phyloP scores from a whole-genome alignment of 2,113 vertebrate genomes.

The Rhinolophus ferrumequinum region DNA sequence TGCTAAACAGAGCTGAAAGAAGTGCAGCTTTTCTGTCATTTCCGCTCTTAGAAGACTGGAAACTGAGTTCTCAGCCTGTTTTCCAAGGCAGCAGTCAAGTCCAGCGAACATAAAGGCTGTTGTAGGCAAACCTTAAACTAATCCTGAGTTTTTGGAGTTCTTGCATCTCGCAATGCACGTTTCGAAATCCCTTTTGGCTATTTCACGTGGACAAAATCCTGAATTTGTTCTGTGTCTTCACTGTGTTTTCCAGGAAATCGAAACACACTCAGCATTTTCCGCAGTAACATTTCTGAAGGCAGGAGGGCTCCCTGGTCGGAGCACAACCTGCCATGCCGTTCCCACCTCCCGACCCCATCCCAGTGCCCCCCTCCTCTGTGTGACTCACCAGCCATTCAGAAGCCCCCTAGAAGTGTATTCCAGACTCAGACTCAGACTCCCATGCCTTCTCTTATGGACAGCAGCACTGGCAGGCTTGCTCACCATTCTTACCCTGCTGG shows the following conservation, averaged over 20 bases:
- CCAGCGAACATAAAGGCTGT: not conserved
- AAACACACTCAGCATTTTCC: not conserved
- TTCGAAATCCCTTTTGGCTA: not conserved
- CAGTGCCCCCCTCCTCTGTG: too few species aligned
- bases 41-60: not conserved
- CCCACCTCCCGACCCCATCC: too few species aligned
- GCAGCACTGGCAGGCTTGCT: rapidly evolving
- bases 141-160: not conserved
- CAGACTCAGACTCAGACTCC: not conserved
- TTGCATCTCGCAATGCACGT: not conserved
- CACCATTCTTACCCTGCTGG: not conserved
- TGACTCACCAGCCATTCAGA: not conserved
- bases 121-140: not conserved
- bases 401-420: not conserved
- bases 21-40: rapidly evolving
- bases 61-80: too few species aligned
- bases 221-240: not conserved
- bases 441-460: too few species aligned
- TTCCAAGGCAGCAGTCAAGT: not conserved
- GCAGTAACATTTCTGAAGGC: not conserved
- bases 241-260: not conserved
- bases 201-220: not conserved
- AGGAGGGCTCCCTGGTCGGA: rapidly evolving
- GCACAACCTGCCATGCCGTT: too few species aligned
- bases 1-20: not conserved